A percentile compares a stretch with the other conserved stretches of the same genome.
Conservation (phyloP, 2,113 vertebrate species). For the Motacilla tschutschensis region DNA sequence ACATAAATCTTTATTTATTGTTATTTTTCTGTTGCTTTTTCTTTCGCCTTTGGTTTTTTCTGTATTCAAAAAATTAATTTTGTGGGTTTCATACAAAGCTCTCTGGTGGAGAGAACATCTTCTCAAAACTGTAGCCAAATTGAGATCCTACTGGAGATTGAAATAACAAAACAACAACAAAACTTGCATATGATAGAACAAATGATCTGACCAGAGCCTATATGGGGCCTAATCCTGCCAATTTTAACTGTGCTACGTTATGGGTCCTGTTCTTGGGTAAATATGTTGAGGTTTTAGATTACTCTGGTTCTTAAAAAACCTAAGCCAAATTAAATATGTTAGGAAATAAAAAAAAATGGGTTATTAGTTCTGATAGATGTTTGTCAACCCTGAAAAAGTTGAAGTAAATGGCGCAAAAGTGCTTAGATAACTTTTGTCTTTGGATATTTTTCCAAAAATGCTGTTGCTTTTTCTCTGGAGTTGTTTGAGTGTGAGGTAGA, state of each 20-base stretch:
- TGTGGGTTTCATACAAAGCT: not conserved
- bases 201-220: not conserved
- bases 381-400: not conserved
- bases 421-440: not conserved
- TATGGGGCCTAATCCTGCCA: not conserved
- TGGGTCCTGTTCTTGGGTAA: not conserved
- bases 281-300: not conserved
- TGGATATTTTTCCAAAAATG: not conserved
- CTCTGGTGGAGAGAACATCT: not conserved
- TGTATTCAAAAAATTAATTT: not conserved
- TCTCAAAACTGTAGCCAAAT: not conserved
- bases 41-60: not conserved
- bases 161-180: not conserved
- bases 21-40: not conserved
- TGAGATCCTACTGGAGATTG: not conserved
- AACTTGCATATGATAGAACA: not conserved
- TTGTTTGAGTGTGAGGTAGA: not conserved
- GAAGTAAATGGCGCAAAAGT: not conserved
- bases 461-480: not conserved
- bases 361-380: not conserved
- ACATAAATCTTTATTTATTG: not conserved
- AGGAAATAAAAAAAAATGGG: not conserved
- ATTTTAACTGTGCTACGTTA: not conserved
- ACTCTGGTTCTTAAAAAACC: not conserved
- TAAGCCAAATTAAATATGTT: not conserved